Conservation (phyloP, 2,888 invertebrate genomes). For the Dermolepida albohirtum region DNA sequence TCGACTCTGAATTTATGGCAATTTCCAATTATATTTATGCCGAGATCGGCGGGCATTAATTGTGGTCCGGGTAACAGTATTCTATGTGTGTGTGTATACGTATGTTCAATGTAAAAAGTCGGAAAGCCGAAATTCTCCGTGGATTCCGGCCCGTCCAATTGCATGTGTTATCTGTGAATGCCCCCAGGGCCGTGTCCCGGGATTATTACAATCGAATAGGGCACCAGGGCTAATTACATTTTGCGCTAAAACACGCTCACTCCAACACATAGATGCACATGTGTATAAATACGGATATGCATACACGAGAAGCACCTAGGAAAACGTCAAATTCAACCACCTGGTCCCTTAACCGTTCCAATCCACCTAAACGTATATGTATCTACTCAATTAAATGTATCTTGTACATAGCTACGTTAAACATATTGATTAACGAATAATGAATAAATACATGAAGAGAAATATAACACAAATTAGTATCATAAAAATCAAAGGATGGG, state of each 20-base stretch:
- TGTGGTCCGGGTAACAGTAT: conserved; percentile 29
- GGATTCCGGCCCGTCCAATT: conserved; percentile 3
- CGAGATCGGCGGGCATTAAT: conserved; percentile 45
- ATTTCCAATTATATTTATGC: conserved; percentile 50
- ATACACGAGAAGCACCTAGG: too few relatives aligned
- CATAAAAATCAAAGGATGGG: too few relatives aligned
- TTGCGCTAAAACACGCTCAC: conserved; percentile 2
- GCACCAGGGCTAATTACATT: conserved; percentile 31
- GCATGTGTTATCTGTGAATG: conserved; percentile 30
- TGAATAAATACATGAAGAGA: too few relatives aligned
- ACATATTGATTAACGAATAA: too few relatives aligned
- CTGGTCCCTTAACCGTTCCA: too few relatives aligned
- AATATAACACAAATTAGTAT: too few relatives aligned
- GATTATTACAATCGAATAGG: conserved; percentile 30
- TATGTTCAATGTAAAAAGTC: conserved; percentile 9
- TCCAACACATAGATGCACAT: too few relatives aligned
- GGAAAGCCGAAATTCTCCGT: conserved; percentile 24
- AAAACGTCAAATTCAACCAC: too few relatives aligned
- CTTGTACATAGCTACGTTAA: too few relatives aligned
- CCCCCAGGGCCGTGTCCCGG: conserved; percentile 14
- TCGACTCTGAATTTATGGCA: conserved; percentile 44
- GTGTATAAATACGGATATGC: too few relatives aligned
- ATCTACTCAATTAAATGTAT: too few relatives aligned
- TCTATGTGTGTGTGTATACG: background rate
- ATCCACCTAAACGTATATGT: too few relatives aligned